Conservation (phyloP, 2,888 invertebrate genomes). For the Lamellibrachia columna region DNA sequence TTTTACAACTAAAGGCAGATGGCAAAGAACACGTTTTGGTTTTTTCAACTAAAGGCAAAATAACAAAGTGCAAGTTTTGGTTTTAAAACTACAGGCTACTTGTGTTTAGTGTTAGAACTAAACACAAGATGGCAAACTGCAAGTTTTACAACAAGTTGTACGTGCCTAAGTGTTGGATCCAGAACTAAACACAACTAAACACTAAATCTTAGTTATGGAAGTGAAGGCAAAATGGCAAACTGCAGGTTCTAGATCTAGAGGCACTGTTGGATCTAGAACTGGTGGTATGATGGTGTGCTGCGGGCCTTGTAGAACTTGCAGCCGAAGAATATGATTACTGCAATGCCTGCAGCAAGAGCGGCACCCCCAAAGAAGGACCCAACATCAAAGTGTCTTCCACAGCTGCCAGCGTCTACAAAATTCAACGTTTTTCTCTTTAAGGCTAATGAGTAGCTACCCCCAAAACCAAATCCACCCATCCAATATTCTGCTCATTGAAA, state of each 20-base stretch:
- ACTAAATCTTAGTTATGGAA: background rate
- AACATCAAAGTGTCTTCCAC: constrained; percentile 54
- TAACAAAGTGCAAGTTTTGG: background rate
- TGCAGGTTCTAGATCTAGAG: background rate
- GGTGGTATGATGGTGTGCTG: constrained; percentile 84
- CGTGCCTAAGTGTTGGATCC: too few relatives aligned
- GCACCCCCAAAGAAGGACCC: constrained; percentile 77
- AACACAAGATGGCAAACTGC: background rate
- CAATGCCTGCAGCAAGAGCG: constrained; percentile 79
- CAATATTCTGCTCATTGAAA: too few relatives aligned
- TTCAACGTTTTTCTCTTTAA: background rate
- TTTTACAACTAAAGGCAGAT: background rate
- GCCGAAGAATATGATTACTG: constrained; percentile 83
- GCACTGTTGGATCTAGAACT: background rate
- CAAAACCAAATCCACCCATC: background rate
- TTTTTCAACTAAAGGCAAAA: background rate
- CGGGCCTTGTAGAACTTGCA: constrained; percentile 89
- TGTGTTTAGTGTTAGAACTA: too few relatives aligned
- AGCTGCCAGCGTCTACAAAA: background rate
- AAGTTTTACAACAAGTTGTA: background rate
- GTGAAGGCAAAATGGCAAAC: background rate
- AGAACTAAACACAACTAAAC: too few relatives aligned
- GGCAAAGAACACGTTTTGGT: background rate
- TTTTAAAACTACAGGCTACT: background rate
- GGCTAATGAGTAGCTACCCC: background rate